Evolutionary conservation across 2,888 invertebrate genomes (phyloP).

Genomic region (Heliconius charithonia): DNA sequence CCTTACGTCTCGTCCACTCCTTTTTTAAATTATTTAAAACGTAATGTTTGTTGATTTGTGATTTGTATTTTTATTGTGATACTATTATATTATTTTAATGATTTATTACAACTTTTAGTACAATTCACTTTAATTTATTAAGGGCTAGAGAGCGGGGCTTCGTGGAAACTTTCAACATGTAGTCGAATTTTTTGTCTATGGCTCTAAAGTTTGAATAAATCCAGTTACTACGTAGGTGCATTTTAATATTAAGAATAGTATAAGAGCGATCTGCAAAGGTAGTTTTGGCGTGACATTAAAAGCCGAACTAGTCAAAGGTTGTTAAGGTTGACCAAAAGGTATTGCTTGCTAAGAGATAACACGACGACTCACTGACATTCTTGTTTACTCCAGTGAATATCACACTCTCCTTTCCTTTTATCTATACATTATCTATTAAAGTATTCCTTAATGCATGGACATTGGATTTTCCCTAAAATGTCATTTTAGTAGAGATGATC

Average conservation of each 20-base stretch:
- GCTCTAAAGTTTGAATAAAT: constrained; percentile 2
- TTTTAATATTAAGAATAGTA: not conserved
- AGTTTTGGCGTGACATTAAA: not conserved
- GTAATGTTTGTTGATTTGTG: not conserved
- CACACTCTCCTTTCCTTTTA: constrained; percentile 7
- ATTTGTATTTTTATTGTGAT: constrained; percentile 12
- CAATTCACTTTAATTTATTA: constrained; percentile 4
- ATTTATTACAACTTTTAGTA: constrained; percentile 10
- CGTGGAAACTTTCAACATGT: not conserved
- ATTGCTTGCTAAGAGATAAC: constrained; percentile 19
- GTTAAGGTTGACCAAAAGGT: constrained; percentile 9
- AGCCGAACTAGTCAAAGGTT: constrained; percentile 10
- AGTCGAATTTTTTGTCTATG: constrained; percentile 1
- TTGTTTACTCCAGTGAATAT: constrained; percentile 13
- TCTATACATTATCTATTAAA: constrained; percentile 14
- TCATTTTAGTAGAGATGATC: not conserved
- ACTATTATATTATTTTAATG: constrained; percentile 12
- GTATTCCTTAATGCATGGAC: not conserved
- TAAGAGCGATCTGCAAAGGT: not conserved
- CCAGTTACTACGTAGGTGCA: constrained; percentile 8
- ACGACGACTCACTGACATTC: constrained; percentile 16
- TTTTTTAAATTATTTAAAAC: constrained; percentile 6
- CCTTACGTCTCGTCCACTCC: not conserved
- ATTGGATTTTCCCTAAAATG: constrained; percentile 1
- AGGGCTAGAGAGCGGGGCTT: not conserved